These are phyloP conservation scores for Gymnoscopelus braueri DNA, from an alignment of 2,797 vertebrate species.

Conservation along the genomic window DNA sequence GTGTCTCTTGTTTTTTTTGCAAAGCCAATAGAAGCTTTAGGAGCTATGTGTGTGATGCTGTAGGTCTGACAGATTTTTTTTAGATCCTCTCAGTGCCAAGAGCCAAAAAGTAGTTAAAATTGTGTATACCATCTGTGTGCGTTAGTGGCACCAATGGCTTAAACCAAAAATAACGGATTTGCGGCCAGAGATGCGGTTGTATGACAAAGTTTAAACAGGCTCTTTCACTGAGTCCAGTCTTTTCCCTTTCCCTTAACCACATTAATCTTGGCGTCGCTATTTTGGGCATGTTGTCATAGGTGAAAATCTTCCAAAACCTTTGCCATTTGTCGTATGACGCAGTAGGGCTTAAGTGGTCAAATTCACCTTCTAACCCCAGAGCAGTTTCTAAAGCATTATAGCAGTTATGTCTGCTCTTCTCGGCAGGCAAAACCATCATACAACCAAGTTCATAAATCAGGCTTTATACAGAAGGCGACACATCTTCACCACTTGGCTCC, in stretches of 20 bases:
- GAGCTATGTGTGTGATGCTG: conserved; percentile 15
- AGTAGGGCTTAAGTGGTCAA: not conserved
- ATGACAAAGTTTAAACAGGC: not conserved
- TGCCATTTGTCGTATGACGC: too few relatives aligned
- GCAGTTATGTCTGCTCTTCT: too few relatives aligned
- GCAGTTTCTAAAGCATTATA: not conserved
- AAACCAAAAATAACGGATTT: not conserved
- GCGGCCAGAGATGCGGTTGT: too few relatives aligned
- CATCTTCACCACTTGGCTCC: conserved; percentile 41
- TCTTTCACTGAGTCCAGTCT: conserved; percentile 20
- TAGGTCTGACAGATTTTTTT: conserved; percentile 24
- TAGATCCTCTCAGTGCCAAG: not conserved
- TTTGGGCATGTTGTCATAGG: too few relatives aligned
- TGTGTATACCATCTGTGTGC: not conserved
- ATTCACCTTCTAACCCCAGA: conserved; percentile 24
- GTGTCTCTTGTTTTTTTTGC: conserved; percentile 22
- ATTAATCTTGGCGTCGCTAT: too few relatives aligned
- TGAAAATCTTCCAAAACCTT: too few relatives aligned
- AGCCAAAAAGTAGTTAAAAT: conserved; percentile 1
- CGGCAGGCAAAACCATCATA: too few relatives aligned
- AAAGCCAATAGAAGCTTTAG: conserved; percentile 29
- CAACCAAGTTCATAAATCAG: too few relatives aligned
- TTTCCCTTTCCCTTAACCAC: conserved; percentile 7
- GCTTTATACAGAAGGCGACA: not conserved
- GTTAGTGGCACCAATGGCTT: conserved; percentile 26